Base-by-base conservation (phyloP, 1,140 invertebrate species). In the Leptoteleia sp. region DNA sequence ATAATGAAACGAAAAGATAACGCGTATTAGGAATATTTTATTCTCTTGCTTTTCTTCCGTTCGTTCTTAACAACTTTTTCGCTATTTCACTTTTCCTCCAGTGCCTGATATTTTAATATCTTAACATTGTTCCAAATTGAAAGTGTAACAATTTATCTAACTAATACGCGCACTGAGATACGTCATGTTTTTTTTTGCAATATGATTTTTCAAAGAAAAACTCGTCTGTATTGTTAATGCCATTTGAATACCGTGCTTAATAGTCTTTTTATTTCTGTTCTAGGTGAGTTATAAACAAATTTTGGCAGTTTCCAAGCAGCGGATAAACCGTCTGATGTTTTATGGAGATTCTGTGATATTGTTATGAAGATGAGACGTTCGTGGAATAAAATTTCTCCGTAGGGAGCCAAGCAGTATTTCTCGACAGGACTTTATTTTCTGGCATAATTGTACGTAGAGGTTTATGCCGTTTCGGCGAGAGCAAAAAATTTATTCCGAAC, bases 301-400 rank as follows among this genome's bases (percentile, higher is more conserved):
- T 64, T 65, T 13, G 42, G 1, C 11, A 13, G 47, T 22, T 37
- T 19, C 19, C 31, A 37, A 55, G 38, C 16, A n/a, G 47, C 17
- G 16, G 37, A 27, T 12, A 45, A 52, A 25, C 52, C 35, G 52
- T 65, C 70, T 75, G 70, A 75, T 75, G 70, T 65, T 75, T 75
- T 75, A 75, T 75, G 59, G 61, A 75, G 61, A 55, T 48, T 11
- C 42, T 16, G 57, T 33, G 47, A 73, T 57, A 57, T 73, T 73
- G 59, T 73, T 73, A 73, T 64, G 70, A 73, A 73, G 59, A 73
- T 73, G 57, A 73, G 42, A 45, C n/a, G 12, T 62, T 55, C 68
- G 31, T 19, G n/a, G 42, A 64, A 55, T 57, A 38, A 73, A 73
- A 73, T 73, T 71, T 40, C 40, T 48, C 70, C 50, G 12, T 40